A percentile compares a stretch with the other conserved stretches of the same genome.
Evolutionary conservation across 2,888 invertebrate species (phyloP).

Genomic region (Eurytoma californica): DNA sequence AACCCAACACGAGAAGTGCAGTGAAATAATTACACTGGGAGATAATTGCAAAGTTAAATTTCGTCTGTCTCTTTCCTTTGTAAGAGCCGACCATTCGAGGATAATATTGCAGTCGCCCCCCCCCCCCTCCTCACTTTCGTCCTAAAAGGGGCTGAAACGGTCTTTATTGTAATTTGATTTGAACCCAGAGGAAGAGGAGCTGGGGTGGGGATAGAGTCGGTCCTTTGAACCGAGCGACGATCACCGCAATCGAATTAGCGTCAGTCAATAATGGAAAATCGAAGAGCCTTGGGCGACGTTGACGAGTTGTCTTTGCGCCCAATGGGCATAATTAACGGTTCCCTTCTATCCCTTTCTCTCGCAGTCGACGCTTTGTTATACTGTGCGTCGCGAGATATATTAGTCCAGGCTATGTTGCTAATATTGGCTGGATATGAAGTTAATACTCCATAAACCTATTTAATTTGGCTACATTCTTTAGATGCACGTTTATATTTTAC

Average conservation of each 20-base stretch:
- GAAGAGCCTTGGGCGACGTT: constrained; percentile 27
- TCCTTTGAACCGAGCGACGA: constrained; percentile 11
- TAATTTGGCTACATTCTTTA: too few species aligned
- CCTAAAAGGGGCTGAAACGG: constrained; percentile 15
- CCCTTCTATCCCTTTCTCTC: not conserved
- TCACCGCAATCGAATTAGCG: constrained; percentile 20
- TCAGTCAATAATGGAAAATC: not conserved
- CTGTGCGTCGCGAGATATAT: too few species aligned
- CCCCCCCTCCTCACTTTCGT: not conserved
- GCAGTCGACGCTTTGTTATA: too few species aligned
- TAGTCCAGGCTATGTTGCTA: too few species aligned
- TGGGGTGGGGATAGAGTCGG: too few species aligned
- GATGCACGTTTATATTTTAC: too few species aligned
- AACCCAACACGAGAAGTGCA: not conserved
- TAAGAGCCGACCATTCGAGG: constrained; percentile 25
- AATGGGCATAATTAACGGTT: constrained; percentile 6
- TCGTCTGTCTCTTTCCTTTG: constrained; percentile 15
- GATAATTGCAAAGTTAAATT: constrained; percentile 66
- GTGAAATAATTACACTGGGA: constrained; percentile 52
- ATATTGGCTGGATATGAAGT: too few species aligned
- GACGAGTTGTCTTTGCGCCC: constrained; percentile 15
- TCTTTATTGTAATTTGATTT: constrained; percentile 45
- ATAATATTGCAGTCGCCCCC: constrained; percentile 27
- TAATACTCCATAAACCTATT: too few species aligned
- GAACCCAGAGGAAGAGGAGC: not conserved